Conservation (phyloP, 1,140 invertebrate species). For the Zaprionus nigranus region DNA sequence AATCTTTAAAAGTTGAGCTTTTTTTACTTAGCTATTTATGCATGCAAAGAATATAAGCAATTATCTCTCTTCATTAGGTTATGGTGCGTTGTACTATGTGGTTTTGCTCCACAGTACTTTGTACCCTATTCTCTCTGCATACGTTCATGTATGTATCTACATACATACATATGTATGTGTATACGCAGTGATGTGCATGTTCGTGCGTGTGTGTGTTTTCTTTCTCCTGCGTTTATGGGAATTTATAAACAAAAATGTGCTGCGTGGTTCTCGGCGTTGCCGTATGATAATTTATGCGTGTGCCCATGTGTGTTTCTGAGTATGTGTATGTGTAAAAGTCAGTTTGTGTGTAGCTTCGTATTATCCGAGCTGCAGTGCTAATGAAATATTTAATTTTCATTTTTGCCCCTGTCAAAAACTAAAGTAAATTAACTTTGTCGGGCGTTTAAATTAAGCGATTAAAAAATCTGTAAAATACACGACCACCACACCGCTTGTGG, state of each 20-base stretch:
- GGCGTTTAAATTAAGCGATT: constrained; percentile 66
- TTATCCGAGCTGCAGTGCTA: constrained; percentile 50
- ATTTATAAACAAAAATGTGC: constrained; percentile 48
- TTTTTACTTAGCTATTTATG: too few species aligned
- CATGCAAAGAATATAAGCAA: too few species aligned
- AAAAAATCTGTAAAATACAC: constrained; percentile 26
- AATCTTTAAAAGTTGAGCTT: too few species aligned
- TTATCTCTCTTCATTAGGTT: background rate
- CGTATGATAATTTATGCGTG: constrained; percentile 1
- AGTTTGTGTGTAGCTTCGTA: constrained; percentile 16
- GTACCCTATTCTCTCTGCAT: background rate
- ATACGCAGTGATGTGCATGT: constrained; percentile 5
- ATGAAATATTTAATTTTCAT: constrained; percentile 79
- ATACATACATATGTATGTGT: too few species aligned
- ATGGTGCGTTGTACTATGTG: background rate
- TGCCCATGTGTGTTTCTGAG: constrained; percentile 15
- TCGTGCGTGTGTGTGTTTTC: constrained; percentile 17
- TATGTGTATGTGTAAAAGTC: constrained; percentile 14
- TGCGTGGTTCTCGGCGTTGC: constrained; percentile 33
- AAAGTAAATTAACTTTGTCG: constrained; percentile 70
- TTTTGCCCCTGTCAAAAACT: constrained; percentile 65
- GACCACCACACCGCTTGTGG: background rate
- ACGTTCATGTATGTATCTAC: background rate
- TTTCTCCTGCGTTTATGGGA: constrained; percentile 65
- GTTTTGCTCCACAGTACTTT: background rate